These are phyloP conservation scores for Nematopogon swammerdamellus DNA, from an alignment of 2,888 invertebrate species.

Conservation along the genomic window DNA sequence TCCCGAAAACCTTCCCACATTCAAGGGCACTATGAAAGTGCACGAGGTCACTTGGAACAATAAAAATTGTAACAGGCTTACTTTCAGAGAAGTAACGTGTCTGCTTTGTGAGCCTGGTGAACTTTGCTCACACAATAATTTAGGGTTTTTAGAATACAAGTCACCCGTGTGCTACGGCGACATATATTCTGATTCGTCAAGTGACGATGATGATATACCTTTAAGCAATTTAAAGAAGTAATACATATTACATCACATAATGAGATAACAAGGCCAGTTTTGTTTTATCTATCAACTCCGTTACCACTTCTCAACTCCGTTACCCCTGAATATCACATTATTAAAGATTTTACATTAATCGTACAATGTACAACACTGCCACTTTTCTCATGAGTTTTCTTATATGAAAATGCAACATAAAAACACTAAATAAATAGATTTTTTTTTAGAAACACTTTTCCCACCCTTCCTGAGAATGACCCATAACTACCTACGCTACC, in stretches of 20 bases:
- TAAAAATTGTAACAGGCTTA: not conserved
- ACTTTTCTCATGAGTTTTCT: slow-evolving; percentile 1
- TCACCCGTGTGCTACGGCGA: not conserved
- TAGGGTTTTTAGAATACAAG: not conserved
- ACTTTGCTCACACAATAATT: not conserved
- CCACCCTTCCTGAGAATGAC: slow-evolving; percentile 1
- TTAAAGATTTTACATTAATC: not conserved
- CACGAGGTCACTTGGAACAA: no score
- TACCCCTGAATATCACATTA: slow-evolving; percentile 1
- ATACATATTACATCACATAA: no score
- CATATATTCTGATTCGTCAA: not conserved
- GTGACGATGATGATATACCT: not conserved
- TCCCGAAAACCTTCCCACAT: no score
- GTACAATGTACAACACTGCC: not conserved
- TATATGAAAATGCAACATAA: slow-evolving; percentile 1
- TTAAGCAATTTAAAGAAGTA: not conserved
- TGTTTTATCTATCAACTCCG: not conserved
- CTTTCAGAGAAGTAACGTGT: not conserved
- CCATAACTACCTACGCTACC: no score
- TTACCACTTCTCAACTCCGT: slow-evolving; percentile 1
- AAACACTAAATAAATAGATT: not conserved
- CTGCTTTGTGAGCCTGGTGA: slow-evolving; percentile 1
- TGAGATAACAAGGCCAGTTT: not conserved
- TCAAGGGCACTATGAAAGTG: no score
- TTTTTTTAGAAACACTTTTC: not conserved